Percentiles rank a stretch among this genome's conserved stretches.
phyloP scores from a whole-genome alignment of 2,888 invertebrate species.

The Sarcophaga rosellei region DNA sequence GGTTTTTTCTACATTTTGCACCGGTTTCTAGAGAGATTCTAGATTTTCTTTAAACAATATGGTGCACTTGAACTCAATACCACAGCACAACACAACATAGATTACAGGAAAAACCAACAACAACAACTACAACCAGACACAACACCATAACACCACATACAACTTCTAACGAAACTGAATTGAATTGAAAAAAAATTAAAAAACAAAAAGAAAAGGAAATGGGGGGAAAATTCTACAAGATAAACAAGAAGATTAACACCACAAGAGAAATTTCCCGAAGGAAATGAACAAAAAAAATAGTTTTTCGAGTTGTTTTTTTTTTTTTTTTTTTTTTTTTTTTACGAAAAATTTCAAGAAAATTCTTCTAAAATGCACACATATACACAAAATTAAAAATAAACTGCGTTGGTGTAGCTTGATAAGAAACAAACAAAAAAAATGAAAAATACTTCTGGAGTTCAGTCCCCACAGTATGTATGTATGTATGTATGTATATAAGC shows the following conservation, averaged over 20 bases:
- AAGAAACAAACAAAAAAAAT: conserved; percentile 21
- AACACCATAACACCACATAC: background rate
- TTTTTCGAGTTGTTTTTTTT: no score
- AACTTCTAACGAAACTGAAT: no score
- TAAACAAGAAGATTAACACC: conserved; percentile 1
- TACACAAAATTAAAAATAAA: conserved; percentile 17
- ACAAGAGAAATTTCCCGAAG: background rate
- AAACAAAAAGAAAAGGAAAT: background rate
- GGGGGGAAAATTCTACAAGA: conserved; percentile 10
- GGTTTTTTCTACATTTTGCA: background rate
- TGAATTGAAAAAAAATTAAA: no score
- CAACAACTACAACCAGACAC: background rate
- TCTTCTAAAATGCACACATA: background rate
- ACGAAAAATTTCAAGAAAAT: conserved; percentile 32
- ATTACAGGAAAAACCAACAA: conserved; percentile 46
- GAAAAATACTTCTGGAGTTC: conserved; percentile 44
- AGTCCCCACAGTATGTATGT: conserved; percentile 9
- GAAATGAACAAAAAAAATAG: background rate
- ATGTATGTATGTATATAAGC: no score
- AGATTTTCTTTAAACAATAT: conserved; percentile 7
- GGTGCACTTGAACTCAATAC: conserved; percentile 68
- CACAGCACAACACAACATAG: background rate
- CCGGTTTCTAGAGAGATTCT: background rate
- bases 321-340: background rate
- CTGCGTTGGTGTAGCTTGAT: conserved; percentile 40